These are phyloP conservation scores for Hormiphora californensis DNA, from an alignment of 37 sponge, comb jelly and placozoan genomes.

Conservation along the genomic window DNA sequence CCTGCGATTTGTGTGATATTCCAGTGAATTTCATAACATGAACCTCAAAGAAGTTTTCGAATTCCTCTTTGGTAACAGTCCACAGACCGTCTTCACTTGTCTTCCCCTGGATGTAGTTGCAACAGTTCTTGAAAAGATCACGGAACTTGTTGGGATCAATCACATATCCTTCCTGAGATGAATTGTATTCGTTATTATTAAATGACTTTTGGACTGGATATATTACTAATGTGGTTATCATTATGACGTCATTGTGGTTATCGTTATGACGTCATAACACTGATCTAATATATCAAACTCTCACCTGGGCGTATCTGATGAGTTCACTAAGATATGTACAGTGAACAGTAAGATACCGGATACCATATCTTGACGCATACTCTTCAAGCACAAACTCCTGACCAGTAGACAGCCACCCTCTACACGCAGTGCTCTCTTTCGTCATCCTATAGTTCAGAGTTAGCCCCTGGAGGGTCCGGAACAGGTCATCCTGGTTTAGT, in stretches of 20 bases:
- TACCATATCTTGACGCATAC: neutral
- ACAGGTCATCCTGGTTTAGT: neutral
- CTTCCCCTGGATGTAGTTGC: slow-evolving; percentile 32
- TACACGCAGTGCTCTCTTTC: slow-evolving; percentile 10
- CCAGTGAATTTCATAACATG: neutral
- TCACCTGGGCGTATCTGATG: neutral
- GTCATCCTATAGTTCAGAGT: neutral
- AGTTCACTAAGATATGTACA: neutral
- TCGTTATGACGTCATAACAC: neutral
- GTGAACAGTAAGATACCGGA: slow-evolving; percentile 13
- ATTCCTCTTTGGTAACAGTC: slow-evolving; percentile 27
- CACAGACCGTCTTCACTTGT: slow-evolving; percentile 14
- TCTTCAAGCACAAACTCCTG: neutral
- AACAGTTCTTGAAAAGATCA: slow-evolving; percentile 39
- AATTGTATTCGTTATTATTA: neutral
- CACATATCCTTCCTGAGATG: neutral
- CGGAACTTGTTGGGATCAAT: slow-evolving; percentile 39
- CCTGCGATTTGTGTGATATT: neutral
- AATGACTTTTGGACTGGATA: too few relatives aligned
- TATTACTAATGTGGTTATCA: neutral
- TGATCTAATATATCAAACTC: neutral
- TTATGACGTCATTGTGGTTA: neutral
- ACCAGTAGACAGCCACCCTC: slow-evolving; percentile 24
- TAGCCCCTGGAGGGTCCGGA: slow-evolving; percentile 2
- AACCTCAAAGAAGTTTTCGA: neutral